These are phyloP conservation scores for Channa argus DNA, from an alignment of 2,113 vertebrate species.

Conservation along the genomic window DNA sequence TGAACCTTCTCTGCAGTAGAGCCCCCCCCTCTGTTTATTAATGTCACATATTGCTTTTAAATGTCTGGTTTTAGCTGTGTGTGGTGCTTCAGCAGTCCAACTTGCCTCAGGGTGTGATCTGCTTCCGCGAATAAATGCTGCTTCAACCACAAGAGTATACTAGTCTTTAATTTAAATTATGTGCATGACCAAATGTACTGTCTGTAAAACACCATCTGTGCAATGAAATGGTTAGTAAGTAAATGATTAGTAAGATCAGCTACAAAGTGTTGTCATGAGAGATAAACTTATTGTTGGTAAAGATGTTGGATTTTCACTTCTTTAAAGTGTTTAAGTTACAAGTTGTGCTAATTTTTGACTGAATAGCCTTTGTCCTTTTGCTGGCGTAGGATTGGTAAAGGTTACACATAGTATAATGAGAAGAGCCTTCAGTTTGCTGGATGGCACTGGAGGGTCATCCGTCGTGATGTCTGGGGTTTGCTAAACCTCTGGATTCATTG, in stretches of 20 bases:
- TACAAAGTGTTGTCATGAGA: too few relatives aligned
- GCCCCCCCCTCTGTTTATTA: slow-evolving; percentile 19
- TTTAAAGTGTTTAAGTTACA: too few relatives aligned
- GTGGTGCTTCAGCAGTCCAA: slow-evolving; percentile 1
- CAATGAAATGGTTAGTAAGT: not conserved
- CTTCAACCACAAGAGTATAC: slow-evolving; percentile 15
- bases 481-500: too few relatives aligned
- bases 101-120: slow-evolving; percentile 42
- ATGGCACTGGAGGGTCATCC: too few relatives aligned
- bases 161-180: slow-evolving; percentile 48
- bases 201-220: slow-evolving; percentile 31
- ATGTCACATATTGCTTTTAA: slow-evolving; percentile 31
- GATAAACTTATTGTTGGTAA: too few relatives aligned
- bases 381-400: not conserved
- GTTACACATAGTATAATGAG: not conserved
- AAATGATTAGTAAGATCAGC: too few relatives aligned
- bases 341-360: not conserved
- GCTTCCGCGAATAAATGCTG: slow-evolving; percentile 27
- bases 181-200: slow-evolving; percentile 24
- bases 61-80: slow-evolving; percentile 17
- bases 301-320: too few relatives aligned
- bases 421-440: not conserved
- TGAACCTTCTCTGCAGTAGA: not conserved
- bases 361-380: not conserved
- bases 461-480: too few relatives aligned